These are phyloP conservation scores for Eupithecia insigniata DNA, from an alignment of 2,888 invertebrate genomes.

Conservation along the genomic window DNA sequence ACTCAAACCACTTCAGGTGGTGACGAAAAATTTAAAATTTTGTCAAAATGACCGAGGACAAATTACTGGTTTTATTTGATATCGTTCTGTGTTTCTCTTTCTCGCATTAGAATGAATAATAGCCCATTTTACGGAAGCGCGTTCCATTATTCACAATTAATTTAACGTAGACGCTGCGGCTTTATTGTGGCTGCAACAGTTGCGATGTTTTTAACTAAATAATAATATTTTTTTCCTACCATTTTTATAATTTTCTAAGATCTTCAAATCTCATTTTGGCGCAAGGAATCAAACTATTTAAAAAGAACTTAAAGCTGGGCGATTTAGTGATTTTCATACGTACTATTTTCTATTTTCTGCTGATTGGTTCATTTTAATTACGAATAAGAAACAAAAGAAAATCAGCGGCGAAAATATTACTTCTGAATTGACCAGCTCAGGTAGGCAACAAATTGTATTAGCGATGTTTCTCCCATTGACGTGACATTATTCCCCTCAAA, in stretches of 20 bases:
- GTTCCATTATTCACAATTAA: slow-evolving; percentile 23
- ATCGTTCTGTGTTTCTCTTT: background rate
- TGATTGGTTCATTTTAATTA: no score
- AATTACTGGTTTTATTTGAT: background rate
- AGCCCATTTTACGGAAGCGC: slow-evolving; percentile 8
- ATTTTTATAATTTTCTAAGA: background rate
- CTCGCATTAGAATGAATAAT: slow-evolving; percentile 9
- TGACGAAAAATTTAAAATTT: background rate
- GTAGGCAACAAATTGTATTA: background rate
- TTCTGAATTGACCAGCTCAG: background rate
- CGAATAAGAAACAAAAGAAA: no score
- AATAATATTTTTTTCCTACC: background rate
- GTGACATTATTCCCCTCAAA: background rate
- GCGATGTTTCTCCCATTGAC: background rate
- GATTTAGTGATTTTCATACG: no score
- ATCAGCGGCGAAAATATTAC: no score
- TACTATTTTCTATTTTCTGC: no score
- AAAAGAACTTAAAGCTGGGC: background rate
- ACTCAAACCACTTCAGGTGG: no score
- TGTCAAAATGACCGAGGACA: background rate
- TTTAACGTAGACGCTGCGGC: slow-evolving; percentile 17
- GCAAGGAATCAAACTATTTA: background rate
- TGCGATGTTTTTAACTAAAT: background rate
- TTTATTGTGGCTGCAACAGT: slow-evolving; percentile 18
- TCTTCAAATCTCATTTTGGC: background rate